Conservation (phyloP, 64 coral and sea anemone genomes). For the Astreopora myriophthalma region DNA sequence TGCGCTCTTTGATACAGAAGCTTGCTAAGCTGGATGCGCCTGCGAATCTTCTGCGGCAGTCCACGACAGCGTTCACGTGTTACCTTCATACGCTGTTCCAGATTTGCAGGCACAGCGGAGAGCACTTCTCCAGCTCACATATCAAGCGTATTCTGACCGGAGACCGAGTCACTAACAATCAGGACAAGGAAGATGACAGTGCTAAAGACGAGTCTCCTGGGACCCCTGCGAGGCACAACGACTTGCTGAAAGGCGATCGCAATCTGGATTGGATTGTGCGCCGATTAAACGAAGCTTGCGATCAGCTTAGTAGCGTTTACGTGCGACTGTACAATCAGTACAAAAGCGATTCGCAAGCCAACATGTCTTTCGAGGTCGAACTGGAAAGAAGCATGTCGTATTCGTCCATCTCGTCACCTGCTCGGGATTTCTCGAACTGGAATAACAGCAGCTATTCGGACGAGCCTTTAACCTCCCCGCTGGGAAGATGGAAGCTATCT, state of each 20-base stretch:
- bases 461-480: slow-evolving; percentile 29
- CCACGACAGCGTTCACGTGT: slow-evolving; percentile 90
- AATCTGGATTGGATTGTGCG: slow-evolving; percentile 97
- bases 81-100: slow-evolving; percentile 98
- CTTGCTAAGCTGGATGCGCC: slow-evolving; percentile 81
- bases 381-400: slow-evolving; percentile 76
- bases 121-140: slow-evolving; percentile 93
- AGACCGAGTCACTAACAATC: slow-evolving; percentile 69
- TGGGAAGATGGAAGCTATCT: slow-evolving; percentile 1
- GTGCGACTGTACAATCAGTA: slow-evolving; percentile 89
- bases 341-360: slow-evolving; percentile 54
- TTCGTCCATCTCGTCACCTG: slow-evolving; percentile 79
- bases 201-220: slow-evolving; percentile 49
- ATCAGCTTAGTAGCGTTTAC: slow-evolving; percentile 95
- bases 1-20: slow-evolving; percentile 95
- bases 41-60: slow-evolving; percentile 97
- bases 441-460: not conserved
- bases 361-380: slow-evolving; percentile 58
- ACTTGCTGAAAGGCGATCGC: slow-evolving; percentile 85
- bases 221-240: slow-evolving; percentile 71
- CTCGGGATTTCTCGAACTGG: slow-evolving; percentile 59
- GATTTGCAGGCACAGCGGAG: slow-evolving; percentile 96
- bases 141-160: slow-evolving; percentile 97
- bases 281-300: slow-evolving; percentile 89
- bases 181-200: slow-evolving; percentile 65